A percentile compares a stretch with the other conserved stretches of the same genome.
phyloP scores from a whole-genome alignment of 2,797 vertebrate species.

The Enteromius anoplus region DNA sequence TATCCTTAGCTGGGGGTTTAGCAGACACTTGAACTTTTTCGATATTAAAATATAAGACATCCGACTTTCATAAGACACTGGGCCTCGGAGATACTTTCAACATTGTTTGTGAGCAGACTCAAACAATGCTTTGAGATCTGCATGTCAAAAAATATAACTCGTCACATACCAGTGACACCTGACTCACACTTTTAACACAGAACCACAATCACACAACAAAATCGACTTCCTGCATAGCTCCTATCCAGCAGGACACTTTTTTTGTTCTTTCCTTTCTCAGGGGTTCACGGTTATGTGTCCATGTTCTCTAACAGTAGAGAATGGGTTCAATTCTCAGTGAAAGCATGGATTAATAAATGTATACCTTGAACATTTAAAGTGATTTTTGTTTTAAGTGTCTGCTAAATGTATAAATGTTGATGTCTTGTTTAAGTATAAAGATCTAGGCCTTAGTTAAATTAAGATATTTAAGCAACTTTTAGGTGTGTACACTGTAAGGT shows the following conservation, averaged over 20 bases:
- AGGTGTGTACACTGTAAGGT: no score
- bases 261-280: neutral
- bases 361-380: neutral
- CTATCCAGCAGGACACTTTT: neutral
- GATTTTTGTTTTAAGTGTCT: no score
- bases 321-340: neutral
- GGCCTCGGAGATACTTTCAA: neutral
- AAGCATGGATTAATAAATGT: neutral
- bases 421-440: no score
- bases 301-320: neutral
- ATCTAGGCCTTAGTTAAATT: no score
- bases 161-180: neutral
- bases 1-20: conserved; percentile 50
- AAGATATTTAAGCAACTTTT: no score
- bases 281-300: neutral
- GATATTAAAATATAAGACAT: neutral
- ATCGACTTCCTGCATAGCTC: neutral
- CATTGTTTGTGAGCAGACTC: neutral
- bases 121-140: neutral
- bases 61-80: neutral
- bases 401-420: no score
- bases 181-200: neutral
- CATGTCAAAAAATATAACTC: neutral
- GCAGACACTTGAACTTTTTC: conserved; percentile 10
- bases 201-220: neutral